Conservation (phyloP, 2,113 vertebrate genomes). For the Euleptes europaea region DNA sequence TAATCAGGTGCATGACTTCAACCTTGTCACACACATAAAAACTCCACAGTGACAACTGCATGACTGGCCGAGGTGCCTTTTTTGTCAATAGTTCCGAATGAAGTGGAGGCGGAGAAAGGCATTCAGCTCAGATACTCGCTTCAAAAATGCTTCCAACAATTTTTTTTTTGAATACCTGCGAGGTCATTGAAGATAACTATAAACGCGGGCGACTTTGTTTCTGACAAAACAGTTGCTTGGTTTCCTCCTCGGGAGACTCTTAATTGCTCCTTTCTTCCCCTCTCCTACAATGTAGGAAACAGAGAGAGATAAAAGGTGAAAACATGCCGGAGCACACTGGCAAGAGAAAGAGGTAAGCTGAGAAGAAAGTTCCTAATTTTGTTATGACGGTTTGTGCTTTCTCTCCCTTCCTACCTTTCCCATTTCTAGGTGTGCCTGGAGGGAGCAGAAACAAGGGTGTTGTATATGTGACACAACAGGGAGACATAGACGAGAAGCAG, state of each 20-base stretch:
- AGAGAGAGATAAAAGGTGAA: neutral
- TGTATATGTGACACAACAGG: neutral
- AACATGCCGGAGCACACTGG: neutral
- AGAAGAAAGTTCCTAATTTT: neutral
- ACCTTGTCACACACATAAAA: conserved; percentile 39
- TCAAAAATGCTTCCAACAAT: neutral
- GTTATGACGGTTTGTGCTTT: neutral
- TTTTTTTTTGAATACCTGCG: conserved; percentile 11
- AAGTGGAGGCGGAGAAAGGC: neutral
- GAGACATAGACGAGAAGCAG: neutral
- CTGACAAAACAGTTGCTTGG: neutral
- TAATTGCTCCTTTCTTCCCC: neutral
- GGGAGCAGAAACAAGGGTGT: neutral
- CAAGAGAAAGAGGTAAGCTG: neutral
- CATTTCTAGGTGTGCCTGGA: neutral
- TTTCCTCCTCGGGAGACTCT: neutral
- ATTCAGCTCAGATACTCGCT: neutral
- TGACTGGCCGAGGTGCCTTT: neutral
- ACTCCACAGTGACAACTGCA: conserved; percentile 9
- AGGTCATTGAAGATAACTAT: neutral
- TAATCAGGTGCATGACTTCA: conserved; percentile 43
- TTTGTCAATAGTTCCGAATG: neutral
- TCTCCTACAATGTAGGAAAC: too few relatives aligned
- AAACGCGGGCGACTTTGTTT: neutral
- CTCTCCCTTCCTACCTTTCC: neutral